Evolutionary conservation across 2,888 invertebrate genomes (phyloP).

Genomic region (Lasioglossum calceatum): DNA sequence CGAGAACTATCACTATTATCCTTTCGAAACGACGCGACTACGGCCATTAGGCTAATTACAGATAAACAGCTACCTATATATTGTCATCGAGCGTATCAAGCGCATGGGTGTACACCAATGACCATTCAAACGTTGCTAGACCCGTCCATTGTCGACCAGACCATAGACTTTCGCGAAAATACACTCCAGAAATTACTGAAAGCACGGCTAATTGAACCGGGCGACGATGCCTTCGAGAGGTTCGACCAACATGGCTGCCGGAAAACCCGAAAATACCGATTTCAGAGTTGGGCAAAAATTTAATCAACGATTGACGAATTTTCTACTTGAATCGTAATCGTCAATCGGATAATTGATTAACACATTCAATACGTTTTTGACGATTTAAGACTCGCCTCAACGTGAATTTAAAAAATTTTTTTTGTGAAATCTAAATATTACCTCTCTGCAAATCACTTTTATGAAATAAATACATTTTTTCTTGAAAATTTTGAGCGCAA

Average conservation of each 20-base stretch:
- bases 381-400: no score
- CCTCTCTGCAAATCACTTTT: no score
- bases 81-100: slow-evolving; percentile 22
- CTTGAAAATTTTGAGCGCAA: no score
- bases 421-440: no score
- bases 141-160: background rate
- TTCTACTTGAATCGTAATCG: no score
- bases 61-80: slow-evolving; percentile 56
- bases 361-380: no score
- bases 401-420: no score
- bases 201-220: slow-evolving; percentile 4
- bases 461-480: no score
- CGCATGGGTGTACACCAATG: background rate
- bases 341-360: no score
- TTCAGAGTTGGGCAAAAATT: background rate
- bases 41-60: slow-evolving; percentile 56
- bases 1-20: slow-evolving; percentile 41
- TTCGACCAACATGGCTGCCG: background rate
- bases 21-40: slow-evolving; percentile 50
- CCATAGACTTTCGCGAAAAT: background rate
- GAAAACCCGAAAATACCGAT: background rate
- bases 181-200: slow-evolving; percentile 16
- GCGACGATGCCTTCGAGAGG: background rate
- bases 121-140: background rate
- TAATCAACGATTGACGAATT: no score